Percentiles rank a stretch among this genome's conserved stretches.
Evolutionary conservation across 2,113 vertebrate species (phyloP).

Genomic region (Anhinga anhinga): DNA sequence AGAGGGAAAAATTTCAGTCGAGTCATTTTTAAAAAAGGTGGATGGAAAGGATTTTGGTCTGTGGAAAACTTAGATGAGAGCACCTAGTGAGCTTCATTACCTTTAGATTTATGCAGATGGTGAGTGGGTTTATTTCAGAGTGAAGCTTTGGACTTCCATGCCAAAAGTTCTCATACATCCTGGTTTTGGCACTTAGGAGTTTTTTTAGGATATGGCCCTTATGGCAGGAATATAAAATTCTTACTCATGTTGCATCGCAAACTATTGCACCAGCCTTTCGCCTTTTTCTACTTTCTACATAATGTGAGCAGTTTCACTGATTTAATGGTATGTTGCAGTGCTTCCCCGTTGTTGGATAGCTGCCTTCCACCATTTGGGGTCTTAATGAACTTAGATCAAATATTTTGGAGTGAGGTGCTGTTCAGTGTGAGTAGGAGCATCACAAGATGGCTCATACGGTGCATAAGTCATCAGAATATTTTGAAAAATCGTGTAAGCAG

Average conservation of each 20-base stretch:
- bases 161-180: constrained; percentile 30
- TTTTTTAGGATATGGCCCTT: constrained; percentile 16
- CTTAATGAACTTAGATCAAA: background rate
- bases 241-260: background rate
- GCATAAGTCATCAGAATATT: background rate
- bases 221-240: background rate
- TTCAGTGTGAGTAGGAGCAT: background rate
- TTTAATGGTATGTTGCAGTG: background rate
- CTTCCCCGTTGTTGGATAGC: background rate
- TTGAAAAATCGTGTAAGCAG: background rate
- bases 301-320: background rate
- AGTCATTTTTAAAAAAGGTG: background rate
- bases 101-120: constrained; percentile 51
- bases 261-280: background rate
- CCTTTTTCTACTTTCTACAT: background rate
- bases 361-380: background rate
- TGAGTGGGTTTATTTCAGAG: constrained; percentile 49
- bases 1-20: background rate
- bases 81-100: constrained; percentile 43
- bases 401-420: background rate
- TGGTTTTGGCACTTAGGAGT: background rate
- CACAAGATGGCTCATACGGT: background rate
- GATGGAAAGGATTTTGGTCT: background rate
- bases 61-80: background rate
- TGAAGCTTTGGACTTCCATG: background rate